phyloP scores from a whole-genome alignment of 53 echinoderm and acorn worm species.

The Luidia sarsii region DNA sequence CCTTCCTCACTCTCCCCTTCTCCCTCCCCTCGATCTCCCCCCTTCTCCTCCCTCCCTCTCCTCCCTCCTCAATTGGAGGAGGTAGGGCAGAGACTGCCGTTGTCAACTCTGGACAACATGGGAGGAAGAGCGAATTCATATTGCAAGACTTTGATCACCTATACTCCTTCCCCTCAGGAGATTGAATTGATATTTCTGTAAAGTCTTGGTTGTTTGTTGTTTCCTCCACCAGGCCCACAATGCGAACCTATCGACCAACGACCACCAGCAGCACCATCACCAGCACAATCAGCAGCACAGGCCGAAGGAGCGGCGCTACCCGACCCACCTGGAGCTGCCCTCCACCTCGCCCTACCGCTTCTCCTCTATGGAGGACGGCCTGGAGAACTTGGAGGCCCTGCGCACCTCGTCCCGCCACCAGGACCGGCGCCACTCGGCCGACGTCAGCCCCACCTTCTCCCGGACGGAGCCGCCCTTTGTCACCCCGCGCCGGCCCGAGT shows the following conservation, averaged over 20 bases:
- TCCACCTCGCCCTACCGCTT: conserved; percentile 91
- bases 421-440: conserved; percentile 56
- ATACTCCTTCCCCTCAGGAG: too few species aligned
- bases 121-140: too few species aligned
- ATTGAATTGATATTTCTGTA: too few species aligned
- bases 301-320: not conserved
- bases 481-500: conserved; percentile 20
- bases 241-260: conserved; percentile 24
- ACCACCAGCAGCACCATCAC: conserved; percentile 28
- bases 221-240: conserved; percentile 32
- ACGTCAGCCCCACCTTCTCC: conserved; percentile 14
- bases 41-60: too few species aligned
- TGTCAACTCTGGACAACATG: too few species aligned
- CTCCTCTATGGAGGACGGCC: conserved; percentile 98
- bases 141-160: too few species aligned
- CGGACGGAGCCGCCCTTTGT: not conserved
- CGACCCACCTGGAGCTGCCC: conserved; percentile 73
- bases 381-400: conserved; percentile 89
- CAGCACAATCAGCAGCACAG: not conserved
- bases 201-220: not conserved
- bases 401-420: conserved; percentile 32
- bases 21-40: too few species aligned
- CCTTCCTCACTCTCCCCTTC: too few species aligned
- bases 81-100: too few species aligned
- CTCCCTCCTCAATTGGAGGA: too few species aligned